These are phyloP conservation scores for Drosophila santomea DNA, from an alignment of 1,140 invertebrate species.

Conservation along the genomic window DNA sequence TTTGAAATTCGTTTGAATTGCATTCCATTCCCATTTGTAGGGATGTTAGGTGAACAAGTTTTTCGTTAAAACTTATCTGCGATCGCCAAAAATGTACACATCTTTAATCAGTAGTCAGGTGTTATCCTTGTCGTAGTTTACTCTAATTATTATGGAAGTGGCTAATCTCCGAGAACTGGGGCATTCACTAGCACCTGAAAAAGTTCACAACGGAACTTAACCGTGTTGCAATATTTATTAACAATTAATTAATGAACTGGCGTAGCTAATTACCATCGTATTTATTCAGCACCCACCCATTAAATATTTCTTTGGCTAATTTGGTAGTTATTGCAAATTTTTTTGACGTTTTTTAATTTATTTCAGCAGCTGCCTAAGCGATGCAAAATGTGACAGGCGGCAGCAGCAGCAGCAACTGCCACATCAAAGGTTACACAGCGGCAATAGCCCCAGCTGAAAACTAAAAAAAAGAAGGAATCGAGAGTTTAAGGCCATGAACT, in stretches of 20 bases:
- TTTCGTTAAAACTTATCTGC: no score
- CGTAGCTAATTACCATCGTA: neutral
- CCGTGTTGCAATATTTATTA: constrained; percentile 9
- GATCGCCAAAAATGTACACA: no score
- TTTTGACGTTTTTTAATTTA: neutral
- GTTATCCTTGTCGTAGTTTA: no score
- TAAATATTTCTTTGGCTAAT: neutral
- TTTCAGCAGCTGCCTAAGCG: constrained; percentile 57
- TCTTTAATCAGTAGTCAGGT: no score
- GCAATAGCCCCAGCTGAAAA: neutral
- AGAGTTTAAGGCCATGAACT: no score
- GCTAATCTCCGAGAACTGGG: neutral
- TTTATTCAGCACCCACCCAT: neutral
- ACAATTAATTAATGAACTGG: constrained; percentile 2
- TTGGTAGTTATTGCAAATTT: no score
- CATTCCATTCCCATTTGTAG: no score
- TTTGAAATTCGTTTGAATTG: no score
- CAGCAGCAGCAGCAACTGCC: constrained; percentile 16
- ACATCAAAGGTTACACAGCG: constrained; percentile 1
- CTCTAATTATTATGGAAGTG: neutral
- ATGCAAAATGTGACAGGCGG: constrained; percentile 67
- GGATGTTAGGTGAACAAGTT: no score
- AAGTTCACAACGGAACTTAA: constrained; percentile 4
- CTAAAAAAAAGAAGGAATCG: neutral
- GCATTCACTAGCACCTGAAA: constrained; percentile 5